Base-by-base conservation (phyloP, 2,888 invertebrate species). In the Clivina fossor region DNA sequence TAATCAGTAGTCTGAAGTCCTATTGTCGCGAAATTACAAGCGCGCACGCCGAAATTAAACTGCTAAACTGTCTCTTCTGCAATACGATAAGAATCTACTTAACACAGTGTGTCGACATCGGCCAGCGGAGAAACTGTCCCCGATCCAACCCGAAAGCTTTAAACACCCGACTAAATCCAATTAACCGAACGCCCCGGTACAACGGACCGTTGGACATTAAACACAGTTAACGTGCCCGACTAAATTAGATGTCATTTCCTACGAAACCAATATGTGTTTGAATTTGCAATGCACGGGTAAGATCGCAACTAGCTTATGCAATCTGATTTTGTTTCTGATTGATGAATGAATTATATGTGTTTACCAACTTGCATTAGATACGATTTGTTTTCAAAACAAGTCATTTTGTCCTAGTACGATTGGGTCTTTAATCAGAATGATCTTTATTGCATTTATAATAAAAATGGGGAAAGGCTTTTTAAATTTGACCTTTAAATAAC, bases 181-280 rank as follows among this genome's bases (percentile, higher is more conserved):
- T 70, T 69, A 71, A 68, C 62, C 63, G 58, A 63, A 49, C 51
- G 33, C 51, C 33, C 41, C n/a, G 40, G 50, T 28, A 18, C 30
- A 33, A 18, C 9, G 7, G 20, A 19, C 19, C 20, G 18, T 13
- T 13, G 33, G 22, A 16, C 19, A 20, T 22, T 33, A 33, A 22
- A 22, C 22, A 15, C 30, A 20, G 35, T 24, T 33, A 5, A 9
- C 15, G 37, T 26, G 24, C 65, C n/a, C 62, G 63, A 64, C 60
- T 64, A 66, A 69, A 69, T 69, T 69, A 69, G 66, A 65, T 63
- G 68, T 67, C 65, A 69, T 69, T 69, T 64, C 68, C n/a, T 66
- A 67, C 9, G 19, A 47, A 46, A 46, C 47, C 47, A 47, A 47
- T 47, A 47, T 47, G 33, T 22, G 44, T 9, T 24, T n/a, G n/a